A percentile compares a stretch with the other conserved stretches of the same genome.
These are phyloP conservation scores for Drosophila parthenogenetica DNA, from an alignment of 2,888 invertebrate genomes.

Conservation along the genomic window DNA sequence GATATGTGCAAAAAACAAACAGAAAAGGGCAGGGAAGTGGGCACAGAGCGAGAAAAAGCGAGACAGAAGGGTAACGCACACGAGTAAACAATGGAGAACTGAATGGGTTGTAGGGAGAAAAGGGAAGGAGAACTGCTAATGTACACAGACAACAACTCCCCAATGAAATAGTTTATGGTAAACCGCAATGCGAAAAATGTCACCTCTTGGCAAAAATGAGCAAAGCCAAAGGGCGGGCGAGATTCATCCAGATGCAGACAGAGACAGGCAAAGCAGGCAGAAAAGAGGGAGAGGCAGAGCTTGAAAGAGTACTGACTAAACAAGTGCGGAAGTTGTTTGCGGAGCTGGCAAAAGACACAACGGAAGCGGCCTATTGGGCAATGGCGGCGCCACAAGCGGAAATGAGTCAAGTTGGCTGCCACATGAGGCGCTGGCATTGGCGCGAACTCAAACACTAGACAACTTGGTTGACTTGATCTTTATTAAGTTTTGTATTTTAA, in stretches of 20 bases:
- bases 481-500: conserved; percentile 33
- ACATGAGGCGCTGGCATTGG: conserved; percentile 58
- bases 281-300: background rate
- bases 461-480: conserved; percentile 41
- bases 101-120: conserved; percentile 18
- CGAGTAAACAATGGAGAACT: conserved; percentile 69
- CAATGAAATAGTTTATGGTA: conserved; percentile 84
- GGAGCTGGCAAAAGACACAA: conserved; percentile 66
- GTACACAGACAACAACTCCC: conserved; percentile 70
- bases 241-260: conserved; percentile 44
- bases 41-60: conserved; percentile 24
- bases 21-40: conserved; percentile 1
- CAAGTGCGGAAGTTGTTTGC: conserved; percentile 78
- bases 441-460: conserved; percentile 38
- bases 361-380: conserved; percentile 78
- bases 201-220: conserved; percentile 82
- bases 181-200: conserved; percentile 85
- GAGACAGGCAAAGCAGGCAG: background rate
- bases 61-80: conserved; percentile 69
- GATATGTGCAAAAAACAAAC: conserved; percentile 60
- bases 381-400: conserved; percentile 76
- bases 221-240: conserved; percentile 54
- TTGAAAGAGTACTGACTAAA: conserved; percentile 38
- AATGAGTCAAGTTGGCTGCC: conserved; percentile 78
- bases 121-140: conserved; percentile 47